Percentiles rank a stretch among this genome's conserved stretches.
Conservation (phyloP, 92 coral and sea anemone genomes). For the Ricordea florida region DNA sequence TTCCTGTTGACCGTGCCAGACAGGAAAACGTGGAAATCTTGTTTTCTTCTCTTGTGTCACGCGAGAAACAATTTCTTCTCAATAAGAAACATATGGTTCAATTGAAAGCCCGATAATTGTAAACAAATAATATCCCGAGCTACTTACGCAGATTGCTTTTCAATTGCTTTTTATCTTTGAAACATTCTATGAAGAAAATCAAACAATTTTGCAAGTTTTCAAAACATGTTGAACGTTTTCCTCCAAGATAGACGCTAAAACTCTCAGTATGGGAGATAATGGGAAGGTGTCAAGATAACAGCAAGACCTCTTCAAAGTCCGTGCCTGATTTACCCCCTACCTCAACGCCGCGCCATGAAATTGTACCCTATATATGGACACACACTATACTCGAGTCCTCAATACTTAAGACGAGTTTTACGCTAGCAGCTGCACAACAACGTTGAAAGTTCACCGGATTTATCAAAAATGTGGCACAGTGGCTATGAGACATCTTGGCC, state of each 20-base stretch:
- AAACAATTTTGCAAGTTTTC: slow-evolving; percentile 16
- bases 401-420: neutral
- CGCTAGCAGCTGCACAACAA: slow-evolving; percentile 11
- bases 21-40: slow-evolving; percentile 31
- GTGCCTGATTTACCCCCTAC: slow-evolving; percentile 46
- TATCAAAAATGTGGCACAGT: slow-evolving; percentile 63
- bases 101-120: slow-evolving; percentile 5
- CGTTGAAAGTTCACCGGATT: slow-evolving; percentile 8
- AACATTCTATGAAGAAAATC: neutral
- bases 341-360: slow-evolving; percentile 28
- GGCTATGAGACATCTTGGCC: slow-evolving; percentile 52
- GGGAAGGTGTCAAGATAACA: slow-evolving; percentile 35
- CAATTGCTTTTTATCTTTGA: slow-evolving; percentile 9
- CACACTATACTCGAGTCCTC: neutral
- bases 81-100: slow-evolving; percentile 42
- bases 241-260: slow-evolving; percentile 9
- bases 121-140: slow-evolving; percentile 17
- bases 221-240: slow-evolving; percentile 14
- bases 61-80: slow-evolving; percentile 21
- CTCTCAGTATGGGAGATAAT: slow-evolving; percentile 41
- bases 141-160: slow-evolving; percentile 22
- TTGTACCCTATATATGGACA: slow-evolving; percentile 23
- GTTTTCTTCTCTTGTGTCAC: slow-evolving; percentile 34
- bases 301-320: slow-evolving; percentile 45
- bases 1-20: slow-evolving; percentile 49